These are phyloP conservation scores for Galaxias olidus DNA, from an alignment of 2,797 vertebrate species.

Conservation along the genomic window DNA sequence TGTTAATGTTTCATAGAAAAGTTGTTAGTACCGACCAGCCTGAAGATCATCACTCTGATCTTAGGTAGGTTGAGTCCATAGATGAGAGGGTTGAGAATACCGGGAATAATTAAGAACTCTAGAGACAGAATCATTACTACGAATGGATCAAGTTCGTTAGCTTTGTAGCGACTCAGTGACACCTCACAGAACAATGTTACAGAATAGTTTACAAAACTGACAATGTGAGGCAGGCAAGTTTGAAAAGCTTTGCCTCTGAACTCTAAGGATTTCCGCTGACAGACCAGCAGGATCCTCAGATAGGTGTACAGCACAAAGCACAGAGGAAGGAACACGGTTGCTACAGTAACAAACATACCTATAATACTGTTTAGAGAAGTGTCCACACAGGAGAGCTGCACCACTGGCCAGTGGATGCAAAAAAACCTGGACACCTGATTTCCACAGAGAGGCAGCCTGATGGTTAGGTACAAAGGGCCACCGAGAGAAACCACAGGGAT, in stretches of 20 bases:
- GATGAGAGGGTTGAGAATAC: no score
- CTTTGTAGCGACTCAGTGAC: conserved; percentile 41
- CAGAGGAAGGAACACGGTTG: conserved; percentile 48
- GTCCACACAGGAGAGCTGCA: conserved; percentile 29
- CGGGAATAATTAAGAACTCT: no score
- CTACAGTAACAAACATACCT: conserved; percentile 40
- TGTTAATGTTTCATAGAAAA: no score
- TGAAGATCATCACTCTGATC: no score
- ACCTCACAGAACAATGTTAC: conserved; percentile 56
- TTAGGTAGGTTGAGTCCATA: no score
- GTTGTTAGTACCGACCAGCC: no score
- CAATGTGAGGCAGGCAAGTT: conserved; percentile 56
- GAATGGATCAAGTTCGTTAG: no score
- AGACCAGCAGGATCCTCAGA: conserved; percentile 41
- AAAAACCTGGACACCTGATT: no score
- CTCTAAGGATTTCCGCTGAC: conserved; percentile 36
- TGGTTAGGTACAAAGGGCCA: background rate
- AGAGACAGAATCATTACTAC: no score
- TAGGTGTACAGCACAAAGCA: conserved; percentile 60
- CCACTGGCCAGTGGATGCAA: conserved; percentile 8
- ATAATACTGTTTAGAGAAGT: conserved; percentile 45
- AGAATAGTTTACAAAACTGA: conserved; percentile 56
- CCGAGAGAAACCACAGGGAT: background rate
- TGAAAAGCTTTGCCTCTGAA: conserved; percentile 52
- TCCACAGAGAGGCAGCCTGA: conserved; percentile 2